A percentile compares a stretch with the other conserved stretches of the same genome.
phyloP scores from a whole-genome alignment of 2,888 invertebrate species.

The Epinotia ramella region DNA sequence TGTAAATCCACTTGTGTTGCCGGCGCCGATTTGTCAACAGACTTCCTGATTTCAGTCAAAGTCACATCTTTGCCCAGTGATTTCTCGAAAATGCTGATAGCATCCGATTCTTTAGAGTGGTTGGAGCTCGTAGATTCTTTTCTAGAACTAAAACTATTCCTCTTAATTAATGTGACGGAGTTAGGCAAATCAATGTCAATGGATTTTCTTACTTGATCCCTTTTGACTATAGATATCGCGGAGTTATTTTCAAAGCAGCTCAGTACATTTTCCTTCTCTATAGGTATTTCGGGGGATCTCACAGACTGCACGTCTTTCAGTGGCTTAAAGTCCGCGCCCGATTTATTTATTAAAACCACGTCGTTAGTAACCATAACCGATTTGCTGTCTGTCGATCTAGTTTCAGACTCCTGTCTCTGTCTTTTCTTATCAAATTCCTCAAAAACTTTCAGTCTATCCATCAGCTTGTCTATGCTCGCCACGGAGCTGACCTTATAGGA shows the following conservation, averaged over 20 bases:
- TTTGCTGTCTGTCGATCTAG: constrained; percentile 70
- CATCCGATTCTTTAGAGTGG: constrained; percentile 78
- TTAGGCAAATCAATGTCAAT: constrained; percentile 80
- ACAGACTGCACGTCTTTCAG: constrained; percentile 79
- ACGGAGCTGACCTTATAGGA: constrained; percentile 72
- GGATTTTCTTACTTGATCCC: constrained; percentile 79
- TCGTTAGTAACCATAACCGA: constrained; percentile 80
- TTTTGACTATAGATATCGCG: constrained; percentile 81
- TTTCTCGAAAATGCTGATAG: constrained; percentile 82
- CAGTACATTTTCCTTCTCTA: constrained; percentile 80
- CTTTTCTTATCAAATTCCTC: constrained; percentile 81
- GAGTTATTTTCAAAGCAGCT: constrained; percentile 84
- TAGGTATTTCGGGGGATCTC: constrained; percentile 74
- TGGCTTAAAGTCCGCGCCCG: constrained; percentile 77
- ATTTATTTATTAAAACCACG: constrained; percentile 79
- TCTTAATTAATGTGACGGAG: constrained; percentile 80
- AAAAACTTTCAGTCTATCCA: constrained; percentile 81
- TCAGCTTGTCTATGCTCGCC: constrained; percentile 80
- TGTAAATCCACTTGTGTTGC: constrained; percentile 69
- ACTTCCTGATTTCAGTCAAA: constrained; percentile 80
- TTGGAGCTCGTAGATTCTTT: constrained; percentile 82
- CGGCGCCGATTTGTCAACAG: constrained; percentile 71
- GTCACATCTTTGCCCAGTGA: constrained; percentile 81
- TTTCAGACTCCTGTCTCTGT: constrained; percentile 75
- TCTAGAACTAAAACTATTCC: constrained; percentile 76